phyloP scores from a whole-genome alignment of 2,797 vertebrate genomes.

The Myripristis jacobus region DNA sequence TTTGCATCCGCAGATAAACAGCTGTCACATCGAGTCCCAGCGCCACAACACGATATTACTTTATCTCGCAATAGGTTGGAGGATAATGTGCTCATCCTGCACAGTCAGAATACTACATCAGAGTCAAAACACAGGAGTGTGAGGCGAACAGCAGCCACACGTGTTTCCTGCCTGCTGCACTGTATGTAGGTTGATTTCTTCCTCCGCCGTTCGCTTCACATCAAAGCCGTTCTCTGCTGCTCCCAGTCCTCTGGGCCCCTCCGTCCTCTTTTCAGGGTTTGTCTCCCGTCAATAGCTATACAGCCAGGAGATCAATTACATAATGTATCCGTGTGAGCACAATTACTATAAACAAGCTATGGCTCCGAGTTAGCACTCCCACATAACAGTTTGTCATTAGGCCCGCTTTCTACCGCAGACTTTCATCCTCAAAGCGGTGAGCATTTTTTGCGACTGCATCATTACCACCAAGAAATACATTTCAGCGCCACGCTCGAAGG shows the following conservation, averaged over 20 bases:
- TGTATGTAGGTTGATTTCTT: constrained; percentile 69
- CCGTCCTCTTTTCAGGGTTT: constrained; percentile 63
- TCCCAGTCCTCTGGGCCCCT: constrained; percentile 48
- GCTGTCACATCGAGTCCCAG: neutral
- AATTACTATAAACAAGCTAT: constrained; percentile 30
- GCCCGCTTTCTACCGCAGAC: neutral
- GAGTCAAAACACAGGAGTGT: constrained; percentile 19
- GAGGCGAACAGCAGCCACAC: constrained; percentile 55
- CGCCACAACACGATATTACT: neutral
- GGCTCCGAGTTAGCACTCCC: constrained; percentile 10
- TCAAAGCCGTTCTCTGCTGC: constrained; percentile 59
- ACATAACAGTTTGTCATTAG: constrained; percentile 21
- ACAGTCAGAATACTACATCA: constrained; percentile 7
- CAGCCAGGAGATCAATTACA: constrained; percentile 52
- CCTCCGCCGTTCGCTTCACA: constrained; percentile 62
- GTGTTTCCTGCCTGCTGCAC: constrained; percentile 21
- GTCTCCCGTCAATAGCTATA: constrained; percentile 48
- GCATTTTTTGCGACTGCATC: constrained; percentile 3
- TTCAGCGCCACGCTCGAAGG: neutral
- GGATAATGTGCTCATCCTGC: neutral
- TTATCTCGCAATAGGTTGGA: neutral
- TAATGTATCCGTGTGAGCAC: constrained; percentile 37
- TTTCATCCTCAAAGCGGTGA: constrained; percentile 1
- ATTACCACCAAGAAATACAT: constrained; percentile 7
- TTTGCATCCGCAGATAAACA: neutral